Conservation (phyloP, 2,888 invertebrate genomes). For the Amblyteles armatorius region DNA sequence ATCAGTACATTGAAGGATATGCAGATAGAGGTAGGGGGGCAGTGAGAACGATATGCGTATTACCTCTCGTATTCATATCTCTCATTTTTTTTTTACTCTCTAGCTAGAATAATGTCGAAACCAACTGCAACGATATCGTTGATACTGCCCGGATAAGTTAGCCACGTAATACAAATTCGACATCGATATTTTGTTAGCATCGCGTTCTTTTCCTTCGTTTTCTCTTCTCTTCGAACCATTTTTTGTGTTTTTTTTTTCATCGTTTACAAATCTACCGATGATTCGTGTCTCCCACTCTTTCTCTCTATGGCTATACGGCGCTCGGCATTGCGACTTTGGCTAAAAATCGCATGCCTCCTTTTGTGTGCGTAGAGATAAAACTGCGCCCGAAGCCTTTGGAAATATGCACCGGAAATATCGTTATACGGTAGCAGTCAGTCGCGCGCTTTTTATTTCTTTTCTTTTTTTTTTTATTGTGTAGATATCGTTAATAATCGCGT, state of each 20-base stretch:
- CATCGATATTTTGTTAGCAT: constrained; percentile 69
- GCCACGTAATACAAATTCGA: constrained; percentile 76
- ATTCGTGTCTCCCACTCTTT: constrained; percentile 18
- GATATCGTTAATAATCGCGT: constrained; percentile 5
- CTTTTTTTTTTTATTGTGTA: neutral
- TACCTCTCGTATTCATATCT: constrained; percentile 44
- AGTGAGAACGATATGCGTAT: constrained; percentile 79
- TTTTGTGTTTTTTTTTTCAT: constrained; percentile 21
- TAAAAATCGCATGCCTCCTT: constrained; percentile 36
- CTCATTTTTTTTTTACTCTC: constrained; percentile 38
- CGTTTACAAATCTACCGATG: constrained; percentile 59
- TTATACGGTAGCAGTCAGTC: constrained; percentile 38
- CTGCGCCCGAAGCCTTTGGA: constrained; percentile 32
- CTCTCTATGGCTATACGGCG: constrained; percentile 30
- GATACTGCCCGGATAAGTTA: constrained; percentile 77
- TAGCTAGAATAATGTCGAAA: constrained; percentile 56
- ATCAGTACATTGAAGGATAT: constrained; percentile 84
- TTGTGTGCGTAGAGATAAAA: constrained; percentile 57
- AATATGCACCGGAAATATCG: constrained; percentile 27
- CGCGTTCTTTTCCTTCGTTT: constrained; percentile 26
- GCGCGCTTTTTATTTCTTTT: constrained; percentile 23
- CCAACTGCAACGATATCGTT: constrained; percentile 74
- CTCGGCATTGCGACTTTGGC: constrained; percentile 41
- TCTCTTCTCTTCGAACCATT: neutral
- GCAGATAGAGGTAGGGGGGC: constrained; percentile 81